Percentiles rank a stretch among this genome's conserved stretches.
phyloP scores from a whole-genome alignment of 2,113 vertebrate species.

The Callipepla squamata region DNA sequence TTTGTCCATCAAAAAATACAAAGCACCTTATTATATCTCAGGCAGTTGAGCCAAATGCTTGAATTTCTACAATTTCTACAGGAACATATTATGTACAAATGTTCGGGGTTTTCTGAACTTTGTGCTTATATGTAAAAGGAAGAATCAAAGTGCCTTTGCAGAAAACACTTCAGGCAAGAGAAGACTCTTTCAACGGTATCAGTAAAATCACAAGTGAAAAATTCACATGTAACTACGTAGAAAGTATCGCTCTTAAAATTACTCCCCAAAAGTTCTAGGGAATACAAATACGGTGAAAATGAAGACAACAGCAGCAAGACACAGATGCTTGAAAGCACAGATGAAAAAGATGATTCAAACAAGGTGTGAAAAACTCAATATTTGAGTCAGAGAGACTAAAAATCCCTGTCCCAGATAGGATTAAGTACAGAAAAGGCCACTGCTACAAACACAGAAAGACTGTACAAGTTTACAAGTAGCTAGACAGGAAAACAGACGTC shows the following conservation, averaged over 20 bases:
- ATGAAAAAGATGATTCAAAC: constrained; percentile 41
- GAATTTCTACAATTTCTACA: neutral
- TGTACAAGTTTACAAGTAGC: neutral
- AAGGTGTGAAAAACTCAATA: neutral
- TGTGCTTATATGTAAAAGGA: neutral
- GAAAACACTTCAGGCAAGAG: constrained; percentile 19
- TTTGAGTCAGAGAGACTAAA: neutral
- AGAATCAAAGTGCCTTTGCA: neutral
- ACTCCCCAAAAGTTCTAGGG: neutral
- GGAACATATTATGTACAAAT: constrained; percentile 10
- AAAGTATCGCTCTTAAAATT: neutral
- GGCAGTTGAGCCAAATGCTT: constrained; percentile 52
- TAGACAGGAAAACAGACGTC: neutral
- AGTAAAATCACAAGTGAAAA: constrained; percentile 35
- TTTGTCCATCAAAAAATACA: constrained; percentile 34
- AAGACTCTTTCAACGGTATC: neutral
- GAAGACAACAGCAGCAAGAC: constrained; percentile 11
- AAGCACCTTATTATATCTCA: constrained; percentile 7
- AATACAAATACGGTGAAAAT: constrained; percentile 17
- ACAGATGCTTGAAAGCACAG: constrained; percentile 26
- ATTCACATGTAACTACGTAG: neutral
- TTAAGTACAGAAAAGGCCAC: constrained; percentile 9
- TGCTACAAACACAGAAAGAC: constrained; percentile 5
- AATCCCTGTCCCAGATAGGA: neutral
- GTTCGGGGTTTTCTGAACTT: neutral